phyloP scores from a whole-genome alignment of 2,888 invertebrate species.

The Pristionchus maxplancki region DNA sequence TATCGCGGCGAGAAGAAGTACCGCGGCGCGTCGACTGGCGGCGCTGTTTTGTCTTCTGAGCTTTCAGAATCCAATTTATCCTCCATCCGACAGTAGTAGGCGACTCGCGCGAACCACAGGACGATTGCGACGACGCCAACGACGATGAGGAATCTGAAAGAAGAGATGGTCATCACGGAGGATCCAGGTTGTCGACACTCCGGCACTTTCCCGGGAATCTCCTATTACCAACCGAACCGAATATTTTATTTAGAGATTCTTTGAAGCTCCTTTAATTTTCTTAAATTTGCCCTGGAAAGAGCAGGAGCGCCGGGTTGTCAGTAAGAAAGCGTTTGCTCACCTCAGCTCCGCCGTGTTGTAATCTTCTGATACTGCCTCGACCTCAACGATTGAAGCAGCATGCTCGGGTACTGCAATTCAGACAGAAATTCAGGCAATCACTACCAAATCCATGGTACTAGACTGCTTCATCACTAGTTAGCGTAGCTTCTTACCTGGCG shows the following conservation, averaged over 20 bases:
- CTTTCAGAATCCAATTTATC: neutral
- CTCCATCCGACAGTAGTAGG: slow-evolving; percentile 4
- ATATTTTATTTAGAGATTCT: too few relatives aligned
- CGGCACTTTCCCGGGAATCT: too few relatives aligned
- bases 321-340: neutral
- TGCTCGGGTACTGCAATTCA: neutral
- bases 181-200: too few relatives aligned
- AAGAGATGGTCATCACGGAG: neutral
- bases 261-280: too few relatives aligned
- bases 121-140: neutral
- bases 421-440: too few relatives aligned
- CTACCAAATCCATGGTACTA: too few relatives aligned
- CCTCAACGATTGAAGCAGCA: neutral
- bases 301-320: too few relatives aligned
- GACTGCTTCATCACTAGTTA: too few relatives aligned
- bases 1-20: neutral
- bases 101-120: neutral
- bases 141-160: neutral
- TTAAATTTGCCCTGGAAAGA: too few relatives aligned
- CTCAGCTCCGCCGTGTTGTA: neutral
- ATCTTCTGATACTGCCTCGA: neutral
- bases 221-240: too few relatives aligned
- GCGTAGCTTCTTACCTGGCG: neutral
- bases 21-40: neutral
- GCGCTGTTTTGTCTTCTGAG: neutral